These are phyloP conservation scores for Bucorvus abyssinicus DNA, from an alignment of 2,797 vertebrate genomes.

Conservation along the genomic window DNA sequence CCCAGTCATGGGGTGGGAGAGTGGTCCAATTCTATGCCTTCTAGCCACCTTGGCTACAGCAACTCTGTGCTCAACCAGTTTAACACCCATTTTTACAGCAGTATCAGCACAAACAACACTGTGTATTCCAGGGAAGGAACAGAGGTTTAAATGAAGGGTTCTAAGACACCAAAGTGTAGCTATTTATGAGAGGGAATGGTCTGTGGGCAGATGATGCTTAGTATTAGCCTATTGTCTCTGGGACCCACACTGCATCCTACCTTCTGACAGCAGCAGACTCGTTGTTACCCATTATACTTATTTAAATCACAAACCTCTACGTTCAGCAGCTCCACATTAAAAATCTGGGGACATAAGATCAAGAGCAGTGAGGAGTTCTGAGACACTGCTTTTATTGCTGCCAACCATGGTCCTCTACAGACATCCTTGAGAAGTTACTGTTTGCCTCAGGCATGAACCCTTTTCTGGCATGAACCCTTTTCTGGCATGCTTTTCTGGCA, in stretches of 20 bases:
- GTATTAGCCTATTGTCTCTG: not conserved
- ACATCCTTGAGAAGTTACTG: not conserved
- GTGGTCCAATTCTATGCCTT: slow-evolving; percentile 83
- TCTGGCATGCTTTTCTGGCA: no score
- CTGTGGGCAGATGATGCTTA: not conserved
- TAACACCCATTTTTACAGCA: slow-evolving; percentile 89
- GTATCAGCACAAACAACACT: slow-evolving; percentile 80
- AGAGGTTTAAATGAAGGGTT: slow-evolving; percentile 80
- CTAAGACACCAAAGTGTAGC: not conserved
- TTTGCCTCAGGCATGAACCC: not conserved
- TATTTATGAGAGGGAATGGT: not conserved
- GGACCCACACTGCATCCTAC: not conserved
- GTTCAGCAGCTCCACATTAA: not conserved
- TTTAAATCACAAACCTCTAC: not conserved
- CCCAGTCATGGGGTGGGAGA: slow-evolving; percentile 74
- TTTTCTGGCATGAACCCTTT: not conserved
- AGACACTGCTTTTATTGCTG: not conserved
- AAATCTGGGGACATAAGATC: not conserved
- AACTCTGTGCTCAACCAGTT: slow-evolving; percentile 89
- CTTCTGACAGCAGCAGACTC: not conserved
- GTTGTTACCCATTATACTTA: not conserved
- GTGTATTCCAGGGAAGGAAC: slow-evolving; percentile 92
- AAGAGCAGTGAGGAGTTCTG: not conserved
- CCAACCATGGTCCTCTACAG: not conserved
- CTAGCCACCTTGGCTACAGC: slow-evolving; percentile 82